Conservation (phyloP, 2,113 vertebrate species). For the Calypte anna region DNA sequence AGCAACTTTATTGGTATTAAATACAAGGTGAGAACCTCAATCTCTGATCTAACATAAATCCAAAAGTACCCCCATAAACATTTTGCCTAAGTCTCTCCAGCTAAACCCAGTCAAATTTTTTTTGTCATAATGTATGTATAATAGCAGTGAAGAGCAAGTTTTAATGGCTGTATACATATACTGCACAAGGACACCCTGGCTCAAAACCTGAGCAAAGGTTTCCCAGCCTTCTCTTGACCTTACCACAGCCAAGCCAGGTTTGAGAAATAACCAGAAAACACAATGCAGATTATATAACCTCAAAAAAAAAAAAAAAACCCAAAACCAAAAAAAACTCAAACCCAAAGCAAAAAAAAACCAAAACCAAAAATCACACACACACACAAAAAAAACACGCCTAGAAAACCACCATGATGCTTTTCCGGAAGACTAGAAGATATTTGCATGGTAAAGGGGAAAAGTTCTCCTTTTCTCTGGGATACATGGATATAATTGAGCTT, state of each 20-base stretch:
- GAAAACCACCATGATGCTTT: neutral
- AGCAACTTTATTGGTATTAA: neutral
- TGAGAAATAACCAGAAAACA: neutral
- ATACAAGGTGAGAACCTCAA: neutral
- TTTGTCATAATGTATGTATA: neutral
- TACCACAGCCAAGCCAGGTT: neutral
- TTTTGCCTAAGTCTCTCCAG: neutral
- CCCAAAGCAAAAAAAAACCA: no score
- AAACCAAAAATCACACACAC: no score
- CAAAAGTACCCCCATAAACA: neutral
- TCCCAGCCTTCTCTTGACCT: neutral
- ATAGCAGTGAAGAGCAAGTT: neutral
- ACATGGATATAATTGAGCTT: fast-evolving
- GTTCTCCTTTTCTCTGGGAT: neutral
- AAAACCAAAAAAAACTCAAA: no score
- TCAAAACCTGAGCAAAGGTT: neutral
- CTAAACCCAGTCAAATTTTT: neutral
- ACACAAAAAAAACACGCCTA: no score
- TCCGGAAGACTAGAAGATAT: neutral
- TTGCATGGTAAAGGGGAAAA: neutral
- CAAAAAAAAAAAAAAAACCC: neutral
- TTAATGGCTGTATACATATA: neutral
- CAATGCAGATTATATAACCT: neutral
- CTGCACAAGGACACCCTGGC: no score
- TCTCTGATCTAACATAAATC: neutral